Evolutionary conservation across 2,113 vertebrate genomes (phyloP).

Genomic region (Perognathus longimembris): DNA sequence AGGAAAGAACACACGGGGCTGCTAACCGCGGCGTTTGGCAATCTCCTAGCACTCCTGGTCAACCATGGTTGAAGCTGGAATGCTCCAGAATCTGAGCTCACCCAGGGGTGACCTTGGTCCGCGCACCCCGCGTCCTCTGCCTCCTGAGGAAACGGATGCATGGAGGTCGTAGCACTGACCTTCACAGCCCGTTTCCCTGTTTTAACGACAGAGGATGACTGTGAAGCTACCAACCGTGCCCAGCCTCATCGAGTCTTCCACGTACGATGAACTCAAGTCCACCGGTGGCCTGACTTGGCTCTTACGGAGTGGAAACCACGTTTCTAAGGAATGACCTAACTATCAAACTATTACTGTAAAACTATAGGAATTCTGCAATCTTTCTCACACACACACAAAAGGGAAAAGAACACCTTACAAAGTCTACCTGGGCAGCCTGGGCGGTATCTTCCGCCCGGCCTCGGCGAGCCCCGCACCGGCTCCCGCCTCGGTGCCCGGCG

Average conservation of each 20-base stretch:
- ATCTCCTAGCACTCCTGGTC: not conserved
- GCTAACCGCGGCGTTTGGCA: not conserved
- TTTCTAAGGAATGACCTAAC: not conserved
- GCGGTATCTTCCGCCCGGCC: no score
- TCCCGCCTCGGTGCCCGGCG: no score
- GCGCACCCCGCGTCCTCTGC: not conserved
- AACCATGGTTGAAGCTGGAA: not conserved
- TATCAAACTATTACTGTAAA: not conserved
- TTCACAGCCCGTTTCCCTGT: slow-evolving; percentile 21
- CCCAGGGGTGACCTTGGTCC: not conserved
- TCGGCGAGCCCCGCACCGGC: no score
- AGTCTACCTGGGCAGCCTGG: no score
- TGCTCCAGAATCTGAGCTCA: not conserved
- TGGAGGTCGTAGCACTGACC: not conserved
- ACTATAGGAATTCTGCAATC: not conserved
- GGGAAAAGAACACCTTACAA: not conserved
- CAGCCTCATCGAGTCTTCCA: not conserved
- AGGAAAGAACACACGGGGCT: no score
- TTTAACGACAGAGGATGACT: not conserved
- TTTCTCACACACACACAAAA: not conserved
- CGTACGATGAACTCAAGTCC: not conserved
- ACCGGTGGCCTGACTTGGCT: no score
- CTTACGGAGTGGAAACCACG: no score
- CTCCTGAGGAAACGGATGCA: not conserved
- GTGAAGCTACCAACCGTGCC: slow-evolving; percentile 26